These are phyloP conservation scores for Azemiops feae DNA, from an alignment of 2,113 vertebrate genomes.

Conservation along the genomic window DNA sequence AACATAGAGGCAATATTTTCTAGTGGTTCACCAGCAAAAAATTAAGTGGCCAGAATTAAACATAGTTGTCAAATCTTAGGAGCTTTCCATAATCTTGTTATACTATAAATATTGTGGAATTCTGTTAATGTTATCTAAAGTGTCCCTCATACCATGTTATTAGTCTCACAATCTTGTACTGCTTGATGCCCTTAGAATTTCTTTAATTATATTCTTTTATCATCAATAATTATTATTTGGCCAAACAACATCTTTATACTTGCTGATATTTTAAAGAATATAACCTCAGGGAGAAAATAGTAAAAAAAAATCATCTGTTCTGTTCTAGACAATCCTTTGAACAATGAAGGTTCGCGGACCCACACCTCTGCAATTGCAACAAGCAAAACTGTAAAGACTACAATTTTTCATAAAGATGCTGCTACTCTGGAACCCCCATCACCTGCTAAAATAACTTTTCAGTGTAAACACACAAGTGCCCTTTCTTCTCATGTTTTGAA, in stretches of 20 bases:
- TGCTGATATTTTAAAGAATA: constrained; percentile 23
- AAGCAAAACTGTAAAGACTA: constrained; percentile 87
- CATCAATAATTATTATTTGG: constrained; percentile 3
- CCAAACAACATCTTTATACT: not conserved
- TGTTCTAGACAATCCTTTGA: constrained; percentile 88
- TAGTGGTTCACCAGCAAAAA: not conserved
- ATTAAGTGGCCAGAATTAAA: not conserved
- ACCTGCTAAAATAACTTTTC: constrained; percentile 87
- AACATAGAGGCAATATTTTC: not conserved
- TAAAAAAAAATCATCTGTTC: constrained; percentile 40
- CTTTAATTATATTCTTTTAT: not conserved
- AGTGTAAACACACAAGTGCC: constrained; percentile 89
- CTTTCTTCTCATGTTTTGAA: constrained; percentile 82
- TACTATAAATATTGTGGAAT: not conserved
- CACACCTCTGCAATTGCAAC: constrained; percentile 88
- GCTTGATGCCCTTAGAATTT: not conserved
- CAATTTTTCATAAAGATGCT: constrained; percentile 86
- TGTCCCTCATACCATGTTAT: not conserved
- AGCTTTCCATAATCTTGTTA: not conserved
- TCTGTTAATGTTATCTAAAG: not conserved
- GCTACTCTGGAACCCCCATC: constrained; percentile 85
- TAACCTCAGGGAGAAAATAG: constrained; percentile 3
- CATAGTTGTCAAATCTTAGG: not conserved
- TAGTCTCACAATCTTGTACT: not conserved
- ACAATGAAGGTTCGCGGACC: constrained; percentile 88